phyloP scores from a whole-genome alignment of 2,797 vertebrate genomes.

The Pangasius larnaudii region DNA sequence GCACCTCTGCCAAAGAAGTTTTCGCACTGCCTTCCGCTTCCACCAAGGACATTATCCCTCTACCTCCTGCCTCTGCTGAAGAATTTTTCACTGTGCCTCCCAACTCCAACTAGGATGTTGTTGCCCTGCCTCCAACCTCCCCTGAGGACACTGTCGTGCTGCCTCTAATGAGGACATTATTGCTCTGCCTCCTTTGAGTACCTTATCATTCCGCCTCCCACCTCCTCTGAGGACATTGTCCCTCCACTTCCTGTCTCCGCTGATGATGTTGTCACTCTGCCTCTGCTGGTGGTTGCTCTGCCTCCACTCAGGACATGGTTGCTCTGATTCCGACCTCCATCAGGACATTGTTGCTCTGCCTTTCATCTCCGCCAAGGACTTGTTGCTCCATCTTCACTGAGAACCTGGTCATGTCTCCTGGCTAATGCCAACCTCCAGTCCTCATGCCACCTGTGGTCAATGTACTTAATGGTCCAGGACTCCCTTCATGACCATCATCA shows the following conservation, averaged over 20 bases:
- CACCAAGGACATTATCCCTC: background rate
- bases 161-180: background rate
- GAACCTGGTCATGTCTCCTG: background rate
- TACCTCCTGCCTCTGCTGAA: background rate
- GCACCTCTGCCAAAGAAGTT: background rate
- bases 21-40: background rate
- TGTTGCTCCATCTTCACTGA: background rate
- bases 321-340: background rate
- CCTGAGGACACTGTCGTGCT: background rate
- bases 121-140: background rate
- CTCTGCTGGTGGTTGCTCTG: background rate
- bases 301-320: background rate
- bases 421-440: background rate
- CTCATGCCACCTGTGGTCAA: background rate
- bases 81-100: background rate
- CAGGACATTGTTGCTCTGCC: background rate
- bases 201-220: background rate
- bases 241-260: background rate
- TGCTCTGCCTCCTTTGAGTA: background rate
- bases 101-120: background rate
- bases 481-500: background rate
- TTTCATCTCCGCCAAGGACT: too few relatives aligned
- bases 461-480: background rate
- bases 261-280: background rate
- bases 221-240: background rate